These are phyloP conservation scores for Sphecodes monilicornis DNA, from an alignment of 2,888 invertebrate species.

Conservation along the genomic window DNA sequence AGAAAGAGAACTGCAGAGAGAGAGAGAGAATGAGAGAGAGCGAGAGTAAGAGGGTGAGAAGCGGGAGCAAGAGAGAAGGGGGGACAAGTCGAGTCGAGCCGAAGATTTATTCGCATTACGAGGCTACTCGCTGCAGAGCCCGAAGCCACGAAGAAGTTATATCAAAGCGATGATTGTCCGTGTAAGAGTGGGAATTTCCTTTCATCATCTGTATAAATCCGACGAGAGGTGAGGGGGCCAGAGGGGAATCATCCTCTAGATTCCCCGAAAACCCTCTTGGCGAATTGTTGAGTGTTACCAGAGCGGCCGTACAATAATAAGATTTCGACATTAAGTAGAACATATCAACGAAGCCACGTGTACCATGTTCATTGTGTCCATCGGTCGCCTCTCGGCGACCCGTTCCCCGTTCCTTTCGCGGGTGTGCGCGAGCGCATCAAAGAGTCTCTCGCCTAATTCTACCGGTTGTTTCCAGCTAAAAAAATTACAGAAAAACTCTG, in stretches of 20 bases:
- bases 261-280: conserved; percentile 15
- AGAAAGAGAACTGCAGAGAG: too few relatives aligned
- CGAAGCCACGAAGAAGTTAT: conserved; percentile 51
- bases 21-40: neutral
- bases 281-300: conserved; percentile 64
- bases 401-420: conserved; percentile 53
- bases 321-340: conserved; percentile 77
- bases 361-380: conserved; percentile 64
- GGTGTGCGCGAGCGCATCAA: neutral
- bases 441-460: neutral
- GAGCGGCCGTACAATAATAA: conserved; percentile 77
- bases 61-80: conserved; percentile 31
- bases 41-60: neutral
- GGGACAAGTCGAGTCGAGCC: conserved; percentile 35
- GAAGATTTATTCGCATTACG: conserved; percentile 57
- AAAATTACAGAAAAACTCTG: neutral
- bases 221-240: conserved; percentile 8
- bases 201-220: conserved; percentile 60
- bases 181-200: conserved; percentile 61
- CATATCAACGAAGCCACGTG: conserved; percentile 79
- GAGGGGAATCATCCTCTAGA: neutral
- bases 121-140: conserved; percentile 42
- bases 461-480: neutral
- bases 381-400: conserved; percentile 62
- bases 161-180: conserved; percentile 63